Percentiles rank a stretch among this genome's conserved stretches.
Conservation (phyloP, 2,888 invertebrate genomes). For the Molorchus minor region DNA sequence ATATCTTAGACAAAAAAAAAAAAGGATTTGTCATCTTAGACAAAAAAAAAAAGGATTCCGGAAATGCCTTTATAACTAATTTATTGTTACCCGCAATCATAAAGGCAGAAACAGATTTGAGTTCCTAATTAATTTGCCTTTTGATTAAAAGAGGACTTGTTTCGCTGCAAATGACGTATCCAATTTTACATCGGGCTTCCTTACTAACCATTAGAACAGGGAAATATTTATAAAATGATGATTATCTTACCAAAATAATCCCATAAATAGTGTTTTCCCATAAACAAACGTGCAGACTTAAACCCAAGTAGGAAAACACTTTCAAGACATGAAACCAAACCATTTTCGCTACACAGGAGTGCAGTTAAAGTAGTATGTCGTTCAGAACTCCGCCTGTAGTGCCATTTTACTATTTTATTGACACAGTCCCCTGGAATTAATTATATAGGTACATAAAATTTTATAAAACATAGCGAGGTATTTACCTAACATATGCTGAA, state of each 20-base stretch:
- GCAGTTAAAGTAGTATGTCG: conserved; percentile 87
- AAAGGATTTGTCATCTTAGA: too few species aligned
- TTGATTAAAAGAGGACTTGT: too few species aligned
- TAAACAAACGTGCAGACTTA: conserved; percentile 90
- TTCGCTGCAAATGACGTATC: too few species aligned
- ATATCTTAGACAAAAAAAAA: too few species aligned
- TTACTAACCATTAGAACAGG: neutral
- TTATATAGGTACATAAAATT: neutral
- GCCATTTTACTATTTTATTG: conserved; percentile 96
- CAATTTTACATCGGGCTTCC: too few species aligned
- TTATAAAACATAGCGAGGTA: neutral
- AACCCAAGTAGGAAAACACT: conserved; percentile 96
- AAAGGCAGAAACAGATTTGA: too few species aligned
- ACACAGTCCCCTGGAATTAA: conserved; percentile 81
- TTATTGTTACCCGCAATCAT: too few species aligned
- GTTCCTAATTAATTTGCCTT: too few species aligned
- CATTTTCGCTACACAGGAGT: conserved; percentile 93
- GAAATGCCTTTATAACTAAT: too few species aligned
- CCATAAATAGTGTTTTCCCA: conserved; percentile 96
- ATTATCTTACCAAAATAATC: conserved; percentile 85
- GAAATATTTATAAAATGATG: neutral
- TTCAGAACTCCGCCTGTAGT: conserved; percentile 88
- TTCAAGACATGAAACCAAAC: conserved; percentile 92
- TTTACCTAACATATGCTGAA: conserved; percentile 77
- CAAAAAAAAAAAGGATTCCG: too few species aligned